Evolutionary conservation across 2,113 vertebrate genomes (phyloP).

Genomic region (Pandion haliaetus): DNA sequence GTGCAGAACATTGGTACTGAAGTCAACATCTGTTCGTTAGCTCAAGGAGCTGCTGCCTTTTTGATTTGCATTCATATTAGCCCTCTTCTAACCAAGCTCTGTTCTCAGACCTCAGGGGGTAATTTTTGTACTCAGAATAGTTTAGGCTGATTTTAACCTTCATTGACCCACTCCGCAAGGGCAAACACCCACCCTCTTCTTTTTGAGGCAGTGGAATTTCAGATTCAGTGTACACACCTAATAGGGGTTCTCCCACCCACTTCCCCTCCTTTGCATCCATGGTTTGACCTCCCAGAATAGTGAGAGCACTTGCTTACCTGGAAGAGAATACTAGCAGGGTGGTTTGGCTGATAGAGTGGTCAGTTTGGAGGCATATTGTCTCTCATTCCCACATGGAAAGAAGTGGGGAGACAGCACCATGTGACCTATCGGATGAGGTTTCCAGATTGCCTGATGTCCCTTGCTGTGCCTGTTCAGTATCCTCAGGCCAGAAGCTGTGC

Average conservation of each 20-base stretch:
- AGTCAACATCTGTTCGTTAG: neutral
- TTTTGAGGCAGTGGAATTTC: neutral
- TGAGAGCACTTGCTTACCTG: neutral
- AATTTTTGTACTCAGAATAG: neutral
- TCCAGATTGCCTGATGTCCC: neutral
- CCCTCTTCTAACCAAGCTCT: neutral
- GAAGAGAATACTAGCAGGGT: neutral
- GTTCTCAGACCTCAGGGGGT: neutral
- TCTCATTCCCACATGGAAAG: neutral
- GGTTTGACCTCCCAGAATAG: neutral
- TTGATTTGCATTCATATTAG: neutral
- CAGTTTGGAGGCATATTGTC: neutral
- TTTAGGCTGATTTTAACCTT: neutral
- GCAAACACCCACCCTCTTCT: neutral
- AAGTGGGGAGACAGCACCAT: neutral
- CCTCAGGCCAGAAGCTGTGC: constrained; percentile 40
- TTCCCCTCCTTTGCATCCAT: neutral
- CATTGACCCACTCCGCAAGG: neutral
- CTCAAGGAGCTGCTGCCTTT: neutral
- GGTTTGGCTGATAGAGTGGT: neutral
- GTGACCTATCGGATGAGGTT: constrained; percentile 44
- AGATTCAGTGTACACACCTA: neutral
- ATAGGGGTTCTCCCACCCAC: neutral
- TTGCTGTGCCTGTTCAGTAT: constrained; percentile 1
- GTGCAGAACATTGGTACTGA: neutral